Conservation (phyloP, 2,888 invertebrate genomes). For the Tyria jacobaeae region DNA sequence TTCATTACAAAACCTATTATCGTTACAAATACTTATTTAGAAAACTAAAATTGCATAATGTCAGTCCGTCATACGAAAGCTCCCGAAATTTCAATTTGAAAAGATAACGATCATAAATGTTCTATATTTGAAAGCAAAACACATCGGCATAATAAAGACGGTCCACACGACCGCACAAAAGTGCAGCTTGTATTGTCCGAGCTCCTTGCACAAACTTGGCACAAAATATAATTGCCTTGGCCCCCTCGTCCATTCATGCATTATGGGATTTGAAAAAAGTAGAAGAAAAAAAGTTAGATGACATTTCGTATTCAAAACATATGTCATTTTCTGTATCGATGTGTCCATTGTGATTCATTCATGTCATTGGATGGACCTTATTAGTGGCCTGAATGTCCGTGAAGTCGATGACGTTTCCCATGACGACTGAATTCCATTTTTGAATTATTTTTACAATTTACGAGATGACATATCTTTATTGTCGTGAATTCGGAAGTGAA, state of each 20-base stretch:
- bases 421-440: conserved; percentile 78
- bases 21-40: not conserved
- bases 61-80: conserved; percentile 23
- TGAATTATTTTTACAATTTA: conserved; percentile 72
- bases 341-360: conserved; percentile 69
- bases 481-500: conserved; percentile 73
- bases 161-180: conserved; percentile 75
- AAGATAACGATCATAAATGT: conserved; percentile 61
- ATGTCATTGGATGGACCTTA: conserved; percentile 69
- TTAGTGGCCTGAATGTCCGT: conserved; percentile 69
- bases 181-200: conserved; percentile 73
- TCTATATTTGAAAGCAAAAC: conserved; percentile 70
- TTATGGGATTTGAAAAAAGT: conserved; percentile 58
- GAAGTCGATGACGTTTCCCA: conserved; percentile 81
- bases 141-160: conserved; percentile 65
- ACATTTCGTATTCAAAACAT: conserved; percentile 83
- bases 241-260: conserved; percentile 70
- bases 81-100: conserved; percentile 45
- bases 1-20: not conserved
- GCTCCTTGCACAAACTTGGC: conserved; percentile 65
- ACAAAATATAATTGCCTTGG: conserved; percentile 82
- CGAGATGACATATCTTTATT: conserved; percentile 68
- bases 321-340: conserved; percentile 82
- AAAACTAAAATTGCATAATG: conserved; percentile 6
- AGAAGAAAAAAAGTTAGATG: conserved; percentile 67